Evolutionary conservation across 2,797 vertebrate genomes (phyloP).

Genomic region (Microtus agrestis): DNA sequence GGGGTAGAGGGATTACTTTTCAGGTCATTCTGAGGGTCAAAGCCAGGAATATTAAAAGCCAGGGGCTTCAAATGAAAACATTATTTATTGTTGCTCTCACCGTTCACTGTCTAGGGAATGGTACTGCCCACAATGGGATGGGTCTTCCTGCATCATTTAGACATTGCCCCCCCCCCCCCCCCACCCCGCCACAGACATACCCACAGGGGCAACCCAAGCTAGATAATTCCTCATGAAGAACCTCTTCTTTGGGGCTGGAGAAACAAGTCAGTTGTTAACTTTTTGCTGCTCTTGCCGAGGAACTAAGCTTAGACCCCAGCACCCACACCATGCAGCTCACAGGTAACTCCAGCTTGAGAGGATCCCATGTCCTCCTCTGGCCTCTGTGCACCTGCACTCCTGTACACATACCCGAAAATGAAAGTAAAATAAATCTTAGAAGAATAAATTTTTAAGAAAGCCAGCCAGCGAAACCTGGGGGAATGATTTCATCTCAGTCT

Average conservation of each 20-base stretch:
- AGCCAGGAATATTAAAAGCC: not conserved
- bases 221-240: not conserved
- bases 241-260: not conserved
- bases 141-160: too few species aligned
- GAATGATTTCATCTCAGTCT: not conserved
- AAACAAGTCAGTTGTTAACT: not conserved
- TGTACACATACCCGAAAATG: not conserved
- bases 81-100: not conserved
- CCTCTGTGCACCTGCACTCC: not conserved
- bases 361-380: not conserved
- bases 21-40: not conserved
- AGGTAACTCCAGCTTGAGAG: not conserved
- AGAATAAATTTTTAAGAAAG: not conserved
- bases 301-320: not conserved
- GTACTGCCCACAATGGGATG: not conserved
- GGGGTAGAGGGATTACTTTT: not conserved
- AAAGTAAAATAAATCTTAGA: not conserved
- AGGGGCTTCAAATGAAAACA: not conserved
- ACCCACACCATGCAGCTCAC: not conserved
- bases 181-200: too few species aligned
- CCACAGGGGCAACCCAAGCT: not conserved
- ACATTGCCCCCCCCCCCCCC: too few species aligned
- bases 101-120: not conserved
- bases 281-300: not conserved
- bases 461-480: not conserved